Conservation (phyloP, 2,113 vertebrate genomes). For the Actenoides lindsayi region DNA sequence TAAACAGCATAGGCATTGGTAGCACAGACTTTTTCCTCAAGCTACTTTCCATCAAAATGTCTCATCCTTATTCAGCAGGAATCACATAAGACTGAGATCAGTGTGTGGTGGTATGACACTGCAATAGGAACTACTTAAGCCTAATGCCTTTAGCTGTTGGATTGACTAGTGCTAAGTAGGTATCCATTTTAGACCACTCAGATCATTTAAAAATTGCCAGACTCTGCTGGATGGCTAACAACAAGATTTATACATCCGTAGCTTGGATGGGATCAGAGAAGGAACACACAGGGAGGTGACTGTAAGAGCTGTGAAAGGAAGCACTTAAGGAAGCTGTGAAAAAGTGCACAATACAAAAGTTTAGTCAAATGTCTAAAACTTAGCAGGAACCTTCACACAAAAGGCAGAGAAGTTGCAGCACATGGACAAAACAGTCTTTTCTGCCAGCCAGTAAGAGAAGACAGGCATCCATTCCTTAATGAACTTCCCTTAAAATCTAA, state of each 20-base stretch:
- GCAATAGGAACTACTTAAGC: not conserved
- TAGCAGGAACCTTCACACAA: not conserved
- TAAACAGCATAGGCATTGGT: not conserved
- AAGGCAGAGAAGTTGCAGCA: not conserved
- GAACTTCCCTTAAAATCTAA: not conserved
- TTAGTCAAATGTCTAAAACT: not conserved
- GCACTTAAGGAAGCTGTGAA: not conserved
- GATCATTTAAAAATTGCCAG: not conserved
- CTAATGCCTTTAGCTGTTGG: not conserved
- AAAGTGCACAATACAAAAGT: not conserved
- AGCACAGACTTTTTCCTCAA: not conserved
- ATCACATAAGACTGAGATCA: not conserved
- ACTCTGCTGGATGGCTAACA: not conserved
- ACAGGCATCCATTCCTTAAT: not conserved
- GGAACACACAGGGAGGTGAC: not conserved
- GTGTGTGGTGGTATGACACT: not conserved
- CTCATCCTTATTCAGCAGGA: not conserved
- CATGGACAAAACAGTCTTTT: not conserved
- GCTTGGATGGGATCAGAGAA: not conserved
- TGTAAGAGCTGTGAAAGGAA: not conserved
- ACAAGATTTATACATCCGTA: not conserved
- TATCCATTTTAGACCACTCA: not conserved
- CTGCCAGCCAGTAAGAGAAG: not conserved
- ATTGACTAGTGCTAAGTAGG: not conserved
- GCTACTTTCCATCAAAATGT: not conserved